These are phyloP conservation scores for Onychorhynchus coronatus DNA, from an alignment of 2,113 vertebrate species.

Conservation along the genomic window DNA sequence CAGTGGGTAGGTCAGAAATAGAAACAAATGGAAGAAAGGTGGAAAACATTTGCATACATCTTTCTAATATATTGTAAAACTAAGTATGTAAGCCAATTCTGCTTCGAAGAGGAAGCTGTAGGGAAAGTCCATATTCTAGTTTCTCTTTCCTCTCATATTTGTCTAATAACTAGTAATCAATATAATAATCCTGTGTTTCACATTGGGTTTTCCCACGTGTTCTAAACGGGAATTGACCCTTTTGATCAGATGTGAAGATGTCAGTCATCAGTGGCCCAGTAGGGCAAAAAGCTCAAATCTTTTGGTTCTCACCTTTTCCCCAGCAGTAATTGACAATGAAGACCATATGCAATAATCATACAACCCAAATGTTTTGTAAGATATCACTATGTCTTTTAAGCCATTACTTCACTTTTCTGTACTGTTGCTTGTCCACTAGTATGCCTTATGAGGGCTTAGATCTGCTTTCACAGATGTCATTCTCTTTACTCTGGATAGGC, in stretches of 20 bases:
- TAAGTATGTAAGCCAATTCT: not conserved
- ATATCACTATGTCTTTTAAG: not conserved
- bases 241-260: not conserved
- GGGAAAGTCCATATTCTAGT: not conserved
- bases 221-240: not conserved
- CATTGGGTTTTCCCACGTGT: not conserved
- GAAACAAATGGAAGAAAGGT: not conserved
- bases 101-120: not conserved
- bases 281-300: not conserved
- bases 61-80: not conserved
- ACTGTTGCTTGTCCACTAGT: not conserved
- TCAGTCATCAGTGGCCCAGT: not conserved
- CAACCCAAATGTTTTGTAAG: not conserved
- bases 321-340: not conserved
- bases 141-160: not conserved
- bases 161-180: not conserved
- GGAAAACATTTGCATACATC: not conserved
- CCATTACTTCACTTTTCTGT: not conserved
- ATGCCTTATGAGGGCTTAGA: not conserved
- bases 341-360: not conserved
- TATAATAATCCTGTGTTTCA: not conserved
- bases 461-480: not conserved
- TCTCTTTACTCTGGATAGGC: not conserved
- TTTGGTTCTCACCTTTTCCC: not conserved
- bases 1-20: not conserved